phyloP scores from a whole-genome alignment of 2,113 vertebrate genomes.

The Pedetes capensis region DNA sequence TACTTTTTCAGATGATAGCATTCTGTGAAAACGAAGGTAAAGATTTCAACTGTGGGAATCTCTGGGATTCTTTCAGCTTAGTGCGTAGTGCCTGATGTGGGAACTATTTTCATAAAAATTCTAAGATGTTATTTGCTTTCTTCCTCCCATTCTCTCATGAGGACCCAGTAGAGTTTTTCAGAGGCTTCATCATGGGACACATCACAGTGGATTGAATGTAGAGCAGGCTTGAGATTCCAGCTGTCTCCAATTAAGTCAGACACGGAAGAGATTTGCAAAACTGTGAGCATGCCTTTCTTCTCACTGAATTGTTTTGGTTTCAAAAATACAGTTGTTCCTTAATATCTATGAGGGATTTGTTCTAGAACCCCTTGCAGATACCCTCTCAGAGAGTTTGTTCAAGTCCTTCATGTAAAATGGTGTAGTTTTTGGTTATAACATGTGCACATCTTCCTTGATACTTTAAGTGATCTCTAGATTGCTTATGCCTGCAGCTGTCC shows the following conservation, averaged over 20 bases:
- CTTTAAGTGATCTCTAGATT: neutral
- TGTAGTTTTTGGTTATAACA: neutral
- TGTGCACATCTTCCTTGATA: no score
- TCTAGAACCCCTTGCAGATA: neutral
- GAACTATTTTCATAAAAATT: neutral
- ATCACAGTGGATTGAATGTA: neutral
- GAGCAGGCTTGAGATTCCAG: neutral
- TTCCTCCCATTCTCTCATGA: neutral
- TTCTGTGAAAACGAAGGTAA: neutral
- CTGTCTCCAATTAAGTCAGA: slow-evolving; percentile 14
- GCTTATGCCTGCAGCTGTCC: no score
- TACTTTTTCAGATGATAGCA: neutral
- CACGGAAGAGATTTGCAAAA: neutral
- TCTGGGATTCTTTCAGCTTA: neutral
- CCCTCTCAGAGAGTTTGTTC: neutral
- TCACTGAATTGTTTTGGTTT: slow-evolving; percentile 17
- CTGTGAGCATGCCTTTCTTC: neutral
- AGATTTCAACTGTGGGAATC: neutral
- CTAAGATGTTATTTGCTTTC: neutral
- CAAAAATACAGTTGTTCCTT: neutral
- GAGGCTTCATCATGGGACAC: neutral
- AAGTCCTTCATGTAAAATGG: neutral
- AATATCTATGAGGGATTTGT: neutral
- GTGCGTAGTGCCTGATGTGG: neutral
- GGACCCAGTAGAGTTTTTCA: neutral